phyloP scores from a whole-genome alignment of 2,888 invertebrate genomes.

The Homarus gammarus region DNA sequence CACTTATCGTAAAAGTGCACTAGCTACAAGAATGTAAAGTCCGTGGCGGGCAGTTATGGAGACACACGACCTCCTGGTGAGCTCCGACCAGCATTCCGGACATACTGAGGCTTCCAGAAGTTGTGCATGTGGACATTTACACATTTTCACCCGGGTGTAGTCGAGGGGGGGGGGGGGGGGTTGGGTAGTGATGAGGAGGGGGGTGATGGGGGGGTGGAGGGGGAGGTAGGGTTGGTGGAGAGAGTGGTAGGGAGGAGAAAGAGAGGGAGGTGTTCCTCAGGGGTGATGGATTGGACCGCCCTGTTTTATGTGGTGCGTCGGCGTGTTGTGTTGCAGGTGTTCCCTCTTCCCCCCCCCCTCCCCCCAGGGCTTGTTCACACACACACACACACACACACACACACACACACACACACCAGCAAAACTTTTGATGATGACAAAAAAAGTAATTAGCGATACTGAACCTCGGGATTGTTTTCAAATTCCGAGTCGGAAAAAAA shows the following conservation, averaged over 20 bases:
- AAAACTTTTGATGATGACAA: too few relatives aligned
- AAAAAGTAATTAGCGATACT: too few relatives aligned
- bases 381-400: too few relatives aligned
- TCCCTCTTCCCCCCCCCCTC: too few relatives aligned
- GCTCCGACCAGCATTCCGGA: constrained; percentile 38
- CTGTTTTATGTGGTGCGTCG: constrained; percentile 31
- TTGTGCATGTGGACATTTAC: constrained; percentile 66
- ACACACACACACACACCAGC: too few relatives aligned
- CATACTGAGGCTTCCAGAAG: constrained; percentile 56
- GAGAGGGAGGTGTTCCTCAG: not conserved
- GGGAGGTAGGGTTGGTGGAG: not conserved
- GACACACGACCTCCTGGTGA: constrained; percentile 48
- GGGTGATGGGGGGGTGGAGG: constrained; percentile 1
- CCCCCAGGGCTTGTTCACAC: too few relatives aligned
- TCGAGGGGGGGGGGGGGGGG: not conserved
- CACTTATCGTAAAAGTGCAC: constrained; percentile 58
- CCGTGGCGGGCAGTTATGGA: constrained; percentile 52
- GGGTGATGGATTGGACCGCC: constrained; percentile 44
- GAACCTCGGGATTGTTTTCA: too few relatives aligned
- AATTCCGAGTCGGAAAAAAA: too few relatives aligned
- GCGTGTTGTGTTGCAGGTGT: not conserved
- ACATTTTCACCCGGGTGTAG: constrained; percentile 42
- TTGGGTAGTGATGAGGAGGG: not conserved
- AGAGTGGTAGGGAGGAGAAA: too few relatives aligned
- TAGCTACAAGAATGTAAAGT: constrained; percentile 63